Percentiles rank a stretch among this genome's conserved stretches.
Evolutionary conservation across 2,888 invertebrate genomes (phyloP).

Genomic region (Apantesis nais): DNA sequence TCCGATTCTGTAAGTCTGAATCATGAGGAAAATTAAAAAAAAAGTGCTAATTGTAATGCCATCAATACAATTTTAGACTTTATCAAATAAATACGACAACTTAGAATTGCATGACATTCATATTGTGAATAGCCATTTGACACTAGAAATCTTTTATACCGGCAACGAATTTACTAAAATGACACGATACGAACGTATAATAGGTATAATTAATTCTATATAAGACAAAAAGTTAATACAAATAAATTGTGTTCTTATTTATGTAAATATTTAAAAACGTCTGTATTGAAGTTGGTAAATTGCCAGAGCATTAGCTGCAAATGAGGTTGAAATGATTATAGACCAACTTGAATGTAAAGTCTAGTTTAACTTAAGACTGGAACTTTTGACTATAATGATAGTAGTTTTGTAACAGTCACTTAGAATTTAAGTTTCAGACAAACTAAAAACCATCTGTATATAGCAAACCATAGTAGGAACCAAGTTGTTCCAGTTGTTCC

Average conservation of each 20-base stretch:
- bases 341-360: background rate
- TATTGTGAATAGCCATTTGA: constrained; percentile 5
- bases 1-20: background rate
- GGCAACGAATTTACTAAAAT: constrained; percentile 42
- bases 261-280: constrained; percentile 25
- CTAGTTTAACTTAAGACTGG: background rate
- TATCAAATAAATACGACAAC: background rate
- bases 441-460: no score
- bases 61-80: background rate
- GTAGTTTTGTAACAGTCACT: background rate
- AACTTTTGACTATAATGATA: background rate
- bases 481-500: background rate
- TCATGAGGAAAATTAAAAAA: background rate
- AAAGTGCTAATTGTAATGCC: constrained; percentile 7
- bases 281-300: constrained; percentile 20
- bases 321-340: background rate
- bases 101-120: constrained; percentile 3
- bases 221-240: constrained; percentile 38
- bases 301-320: constrained; percentile 7
- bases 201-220: constrained; percentile 19
- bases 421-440: background rate
- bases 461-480: no score
- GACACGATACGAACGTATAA: constrained; percentile 25
- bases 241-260: constrained; percentile 43
- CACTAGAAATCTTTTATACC: constrained; percentile 17